Evolutionary conservation across 2,797 vertebrate genomes (phyloP).

Genomic region (Zalophus californianus): DNA sequence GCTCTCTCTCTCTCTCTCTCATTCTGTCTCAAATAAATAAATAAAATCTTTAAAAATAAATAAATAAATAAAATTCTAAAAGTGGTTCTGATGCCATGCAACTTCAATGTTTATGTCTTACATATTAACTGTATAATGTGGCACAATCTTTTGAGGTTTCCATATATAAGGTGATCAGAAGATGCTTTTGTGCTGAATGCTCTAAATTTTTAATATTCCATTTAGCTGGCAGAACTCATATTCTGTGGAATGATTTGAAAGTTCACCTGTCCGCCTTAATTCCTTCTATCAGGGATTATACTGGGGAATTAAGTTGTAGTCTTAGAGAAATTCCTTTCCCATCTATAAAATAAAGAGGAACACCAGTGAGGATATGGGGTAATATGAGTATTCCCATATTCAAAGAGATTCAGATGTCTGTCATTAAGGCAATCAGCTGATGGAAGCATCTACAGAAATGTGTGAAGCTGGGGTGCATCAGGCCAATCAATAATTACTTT

Average conservation of each 20-base stretch:
- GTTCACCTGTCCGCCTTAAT: not conserved
- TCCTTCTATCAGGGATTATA: not conserved
- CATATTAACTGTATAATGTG: not conserved
- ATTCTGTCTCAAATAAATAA: too few relatives aligned
- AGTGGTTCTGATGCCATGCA: not conserved
- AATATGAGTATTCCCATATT: not conserved
- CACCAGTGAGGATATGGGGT: not conserved
- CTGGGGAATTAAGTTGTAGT: not conserved
- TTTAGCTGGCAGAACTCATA: not conserved
- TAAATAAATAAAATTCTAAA: not conserved
- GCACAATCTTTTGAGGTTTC: conserved; percentile 1
- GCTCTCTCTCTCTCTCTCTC: too few relatives aligned
- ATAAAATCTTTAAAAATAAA: too few relatives aligned
- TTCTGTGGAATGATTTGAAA: conserved; percentile 13
- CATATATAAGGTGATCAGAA: not conserved
- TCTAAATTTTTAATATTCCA: conserved; percentile 11
- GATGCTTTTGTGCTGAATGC: not conserved
- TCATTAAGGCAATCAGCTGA: not conserved
- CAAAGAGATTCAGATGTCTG: not conserved
- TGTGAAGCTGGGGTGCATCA: not conserved
- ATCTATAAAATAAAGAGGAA: not conserved
- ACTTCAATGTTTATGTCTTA: not conserved
- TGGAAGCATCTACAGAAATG: not conserved
- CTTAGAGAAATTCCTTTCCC: not conserved
- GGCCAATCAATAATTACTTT: not conserved